Evolutionary conservation across 30 jellyfish, hydroid and myxozoan species (phyloP).

Genomic region (Morbakka virulenta): DNA sequence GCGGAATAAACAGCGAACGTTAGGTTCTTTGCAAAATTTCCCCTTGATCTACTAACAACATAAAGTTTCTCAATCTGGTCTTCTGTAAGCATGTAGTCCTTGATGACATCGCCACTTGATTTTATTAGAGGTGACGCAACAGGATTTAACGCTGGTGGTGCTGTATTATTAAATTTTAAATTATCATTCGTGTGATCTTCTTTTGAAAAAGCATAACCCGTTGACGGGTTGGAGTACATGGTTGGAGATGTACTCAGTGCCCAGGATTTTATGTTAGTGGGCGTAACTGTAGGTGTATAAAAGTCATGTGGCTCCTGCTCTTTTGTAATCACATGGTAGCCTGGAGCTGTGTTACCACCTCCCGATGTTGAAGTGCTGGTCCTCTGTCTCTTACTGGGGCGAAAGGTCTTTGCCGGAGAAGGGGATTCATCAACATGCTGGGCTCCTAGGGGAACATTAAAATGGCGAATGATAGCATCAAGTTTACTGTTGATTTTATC

Average conservation of each 20-base stretch:
- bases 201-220: not conserved
- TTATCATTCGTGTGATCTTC: not conserved
- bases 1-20: slow-evolving; percentile 73
- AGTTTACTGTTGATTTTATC: slow-evolving; percentile 63
- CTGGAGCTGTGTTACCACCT: slow-evolving; percentile 34
- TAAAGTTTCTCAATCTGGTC: slow-evolving; percentile 53
- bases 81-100: slow-evolving; percentile 35
- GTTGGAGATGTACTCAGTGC: slow-evolving; percentile 25
- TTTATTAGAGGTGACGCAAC: slow-evolving; percentile 40
- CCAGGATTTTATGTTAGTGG: slow-evolving; percentile 65
- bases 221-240: slow-evolving; percentile 1
- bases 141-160: slow-evolving; percentile 56
- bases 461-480: slow-evolving; percentile 85
- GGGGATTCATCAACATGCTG: slow-evolving; percentile 39
- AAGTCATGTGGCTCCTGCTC: slow-evolving; percentile 93
- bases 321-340: slow-evolving; percentile 64
- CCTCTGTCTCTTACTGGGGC: slow-evolving; percentile 35
- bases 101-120: not conserved
- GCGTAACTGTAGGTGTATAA: slow-evolving; percentile 75
- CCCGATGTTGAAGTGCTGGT: slow-evolving; percentile 22
- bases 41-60: slow-evolving; percentile 90
- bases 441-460: slow-evolving; percentile 72
- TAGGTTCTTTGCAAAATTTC: slow-evolving; percentile 93
- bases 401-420: slow-evolving; percentile 27
- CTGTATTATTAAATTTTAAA: not conserved